Conservation (phyloP, 2,797 vertebrate species). For the Argentina silus region DNA sequence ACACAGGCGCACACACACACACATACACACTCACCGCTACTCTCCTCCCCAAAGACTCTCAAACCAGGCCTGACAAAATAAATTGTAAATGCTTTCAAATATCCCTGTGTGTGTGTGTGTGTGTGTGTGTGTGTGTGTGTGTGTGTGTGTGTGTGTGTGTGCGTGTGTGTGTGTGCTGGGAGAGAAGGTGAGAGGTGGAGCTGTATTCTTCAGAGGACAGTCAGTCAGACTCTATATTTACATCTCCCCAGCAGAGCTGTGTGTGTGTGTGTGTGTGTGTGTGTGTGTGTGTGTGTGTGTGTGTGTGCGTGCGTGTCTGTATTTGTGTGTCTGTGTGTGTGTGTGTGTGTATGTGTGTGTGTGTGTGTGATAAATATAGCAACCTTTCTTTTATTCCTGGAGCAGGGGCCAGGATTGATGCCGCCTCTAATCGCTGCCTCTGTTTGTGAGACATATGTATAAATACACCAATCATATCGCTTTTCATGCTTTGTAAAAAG, state of each 20-base stretch:
- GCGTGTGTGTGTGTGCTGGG: slow-evolving; percentile 28
- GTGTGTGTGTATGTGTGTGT: neutral
- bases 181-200: slow-evolving; percentile 63
- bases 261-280: neutral
- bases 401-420: slow-evolving; percentile 43
- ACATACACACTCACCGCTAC: no score
- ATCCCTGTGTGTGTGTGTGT: neutral
- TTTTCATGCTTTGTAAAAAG: slow-evolving; percentile 71
- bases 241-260: slow-evolving; percentile 66
- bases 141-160: neutral
- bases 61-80: no score
- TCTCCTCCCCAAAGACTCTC: no score
- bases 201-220: slow-evolving; percentile 65
- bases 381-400: slow-evolving; percentile 70
- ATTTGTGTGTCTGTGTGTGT: neutral
- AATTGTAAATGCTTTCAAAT: neutral
- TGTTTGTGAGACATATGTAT: slow-evolving; percentile 75
- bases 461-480: slow-evolving; percentile 71
- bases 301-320: slow-evolving; percentile 1
- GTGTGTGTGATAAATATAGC: slow-evolving; percentile 79
- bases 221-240: slow-evolving; percentile 72
- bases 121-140: neutral
- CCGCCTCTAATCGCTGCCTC: slow-evolving; percentile 73
- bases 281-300: neutral
- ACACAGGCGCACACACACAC: no score